Base-by-base conservation (phyloP, 2,113 vertebrate genomes). In the Phodopus roborovskii region DNA sequence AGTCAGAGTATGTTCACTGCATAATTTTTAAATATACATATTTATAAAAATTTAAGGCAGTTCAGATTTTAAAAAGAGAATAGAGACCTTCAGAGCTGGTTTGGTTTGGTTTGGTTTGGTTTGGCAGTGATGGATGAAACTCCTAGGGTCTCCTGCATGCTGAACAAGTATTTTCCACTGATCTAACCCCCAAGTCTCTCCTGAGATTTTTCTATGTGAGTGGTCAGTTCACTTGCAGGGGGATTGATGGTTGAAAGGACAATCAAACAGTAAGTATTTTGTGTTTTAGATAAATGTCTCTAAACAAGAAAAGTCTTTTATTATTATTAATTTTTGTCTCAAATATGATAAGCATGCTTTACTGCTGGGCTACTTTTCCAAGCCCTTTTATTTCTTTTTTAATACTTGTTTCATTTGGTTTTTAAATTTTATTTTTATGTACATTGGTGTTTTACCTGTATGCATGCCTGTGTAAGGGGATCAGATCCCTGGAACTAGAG, bases 241-340 rank as follows among this genome's bases (percentile, higher is more conserved):
- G 73, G 64, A 91, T 48, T 60, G 66, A 17, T 45, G 58, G 62
- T n/a, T 85, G 4, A 86, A 88, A 88, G 45, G 58, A 94, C n/a
- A 92, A 28, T n/a, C 64, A 91, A 70, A 70, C 33, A 60, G 20
- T 53, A 56, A 81, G 33, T 73, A 78, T 48, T 81, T 95, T 95
- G 48, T 20, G 71, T 84, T 83, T 91, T 26, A 62, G 77, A 71
- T 56, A 90, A 42, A 36, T 88, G 56, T 42, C 39, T 36, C 15
- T 78, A 68, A 66, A 89, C n/a, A 81, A 33, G 20, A 7, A 20
- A 60, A 91, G 10, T n/a, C 45, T 58, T 78, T 73, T 53, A 36
- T 68, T 62, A 45, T 39, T 84, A 50, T 24, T 42, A 2, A 56
- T 33, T 60, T 83, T 56, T 58, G 79, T 39, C 68, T 62, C 53